Evolutionary conservation across 2,113 vertebrate species (phyloP).

Genomic region (Vidua macroura): DNA sequence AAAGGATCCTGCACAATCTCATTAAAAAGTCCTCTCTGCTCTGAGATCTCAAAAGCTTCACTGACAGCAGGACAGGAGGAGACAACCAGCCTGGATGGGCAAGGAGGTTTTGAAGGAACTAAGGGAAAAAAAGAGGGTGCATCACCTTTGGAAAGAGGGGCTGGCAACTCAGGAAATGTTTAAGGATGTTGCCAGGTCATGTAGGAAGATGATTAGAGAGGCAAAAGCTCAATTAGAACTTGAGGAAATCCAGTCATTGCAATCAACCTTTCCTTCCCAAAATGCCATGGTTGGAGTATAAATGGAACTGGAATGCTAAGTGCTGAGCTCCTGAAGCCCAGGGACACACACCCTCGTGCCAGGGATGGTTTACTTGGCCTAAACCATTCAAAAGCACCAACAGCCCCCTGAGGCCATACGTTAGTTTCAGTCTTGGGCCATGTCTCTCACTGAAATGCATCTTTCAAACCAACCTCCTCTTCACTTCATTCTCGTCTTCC

Average conservation of each 20-base stretch:
- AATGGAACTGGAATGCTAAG: neutral
- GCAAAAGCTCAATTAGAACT: neutral
- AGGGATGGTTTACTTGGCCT: neutral
- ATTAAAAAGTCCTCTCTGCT: neutral
- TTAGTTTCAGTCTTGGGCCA: neutral
- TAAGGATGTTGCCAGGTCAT: neutral
- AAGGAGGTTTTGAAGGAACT: neutral
- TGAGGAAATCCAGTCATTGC: neutral
- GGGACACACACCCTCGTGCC: neutral
- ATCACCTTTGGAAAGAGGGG: neutral
- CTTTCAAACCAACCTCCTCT: slow-evolving; percentile 69
- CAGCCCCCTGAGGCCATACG: rapidly evolving
- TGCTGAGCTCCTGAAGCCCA: neutral
- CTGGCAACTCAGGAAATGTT: neutral
- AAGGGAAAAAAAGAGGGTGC: neutral
- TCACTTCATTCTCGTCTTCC: slow-evolving; percentile 74
- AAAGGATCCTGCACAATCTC: neutral
- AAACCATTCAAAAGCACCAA: neutral
- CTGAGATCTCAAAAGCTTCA: neutral
- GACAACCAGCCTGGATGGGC: neutral
- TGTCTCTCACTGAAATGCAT: neutral
- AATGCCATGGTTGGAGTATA: neutral
- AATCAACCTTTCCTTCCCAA: neutral
- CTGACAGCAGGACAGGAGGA: neutral
- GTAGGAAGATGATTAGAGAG: neutral